Base-by-base conservation (phyloP, 2,797 vertebrate genomes). In the Eulemur rubriventer region DNA sequence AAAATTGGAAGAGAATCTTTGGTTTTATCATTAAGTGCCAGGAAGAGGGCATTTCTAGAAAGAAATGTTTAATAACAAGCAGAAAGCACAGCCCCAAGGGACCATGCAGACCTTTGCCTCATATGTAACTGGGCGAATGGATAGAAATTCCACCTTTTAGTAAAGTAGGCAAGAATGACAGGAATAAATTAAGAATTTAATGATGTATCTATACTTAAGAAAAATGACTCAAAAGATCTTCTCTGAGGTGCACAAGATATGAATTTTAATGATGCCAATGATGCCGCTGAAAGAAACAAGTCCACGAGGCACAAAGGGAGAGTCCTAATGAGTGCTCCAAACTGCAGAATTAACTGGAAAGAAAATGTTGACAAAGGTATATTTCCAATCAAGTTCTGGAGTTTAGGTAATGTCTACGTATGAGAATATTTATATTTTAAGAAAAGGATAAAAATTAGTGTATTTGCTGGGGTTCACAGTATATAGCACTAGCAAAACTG, bases 1-100 rank as follows among this genome's bases (percentile, higher is more conserved):
- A 24, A 61, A 75, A 69, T 38, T 33, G 26, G 48, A 78, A 81
- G 16, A 48, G 24, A 92, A 46, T 80, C 28, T 91, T 89, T 80
- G n/a, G 50, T 96, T 92, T 92, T 70, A 94, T 67, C 61, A 94
- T 67, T 86, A 91, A 61, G 61, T 78, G 46, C 92, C 91, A 95
- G 67, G 80, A 89, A 50, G 11, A 97, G 55, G 67, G 48, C 70
- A 91, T 57, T 63, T 88, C n/a, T 78, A 79, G 48, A 85, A 92
- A 88, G 35, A 87, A 83, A 82, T 41, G 63, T 73, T 96, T 94
- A 95, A 72, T 82, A 41, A 59, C 67, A 94, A 57, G 24, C 6
- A 92, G 80, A 89, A 95, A 83, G 76, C 55, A 91, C 9, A 88
- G 59, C 50, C 52, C 30, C 82, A 85, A 72, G 67, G 12, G 79